Conservation (phyloP, 2,113 vertebrate species). For the Gorilla gorilla region DNA sequence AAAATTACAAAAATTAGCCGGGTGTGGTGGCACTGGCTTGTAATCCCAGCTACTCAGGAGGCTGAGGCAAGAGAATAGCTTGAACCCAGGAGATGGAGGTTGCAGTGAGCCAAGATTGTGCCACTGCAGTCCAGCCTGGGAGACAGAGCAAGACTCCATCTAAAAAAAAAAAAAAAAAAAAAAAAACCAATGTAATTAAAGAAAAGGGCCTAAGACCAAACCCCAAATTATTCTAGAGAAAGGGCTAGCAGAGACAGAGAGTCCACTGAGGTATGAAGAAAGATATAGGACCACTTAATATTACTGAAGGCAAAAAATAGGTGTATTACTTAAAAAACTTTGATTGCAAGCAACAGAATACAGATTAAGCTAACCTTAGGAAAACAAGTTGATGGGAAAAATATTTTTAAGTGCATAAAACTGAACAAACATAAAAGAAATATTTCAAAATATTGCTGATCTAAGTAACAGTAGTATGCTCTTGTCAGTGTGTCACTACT, state of each 20-base stretch:
- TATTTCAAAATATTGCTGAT: neutral
- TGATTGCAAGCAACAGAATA: neutral
- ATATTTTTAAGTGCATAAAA: neutral
- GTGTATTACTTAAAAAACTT: neutral
- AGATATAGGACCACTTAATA: neutral
- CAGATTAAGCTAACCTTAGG: neutral
- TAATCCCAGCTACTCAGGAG: no score
- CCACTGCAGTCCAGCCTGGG: no score
- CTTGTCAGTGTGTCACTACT: neutral
- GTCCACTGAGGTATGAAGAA: neutral
- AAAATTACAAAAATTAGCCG: no score
- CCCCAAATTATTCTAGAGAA: neutral
- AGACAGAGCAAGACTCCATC: no score
- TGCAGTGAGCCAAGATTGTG: no score
- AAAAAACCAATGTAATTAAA: neutral
- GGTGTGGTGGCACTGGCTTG: no score
- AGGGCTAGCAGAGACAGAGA: neutral
- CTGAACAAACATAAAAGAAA: neutral
- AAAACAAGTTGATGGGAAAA: neutral
- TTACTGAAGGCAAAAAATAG: neutral
- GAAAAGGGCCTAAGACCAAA: neutral
- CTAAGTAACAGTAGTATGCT: neutral
- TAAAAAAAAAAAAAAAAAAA: no score
- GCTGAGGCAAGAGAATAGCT: no score
- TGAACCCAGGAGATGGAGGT: no score